These are phyloP conservation scores for Erpornis zantholeuca DNA, from an alignment of 2,113 vertebrate genomes.

Conservation along the genomic window DNA sequence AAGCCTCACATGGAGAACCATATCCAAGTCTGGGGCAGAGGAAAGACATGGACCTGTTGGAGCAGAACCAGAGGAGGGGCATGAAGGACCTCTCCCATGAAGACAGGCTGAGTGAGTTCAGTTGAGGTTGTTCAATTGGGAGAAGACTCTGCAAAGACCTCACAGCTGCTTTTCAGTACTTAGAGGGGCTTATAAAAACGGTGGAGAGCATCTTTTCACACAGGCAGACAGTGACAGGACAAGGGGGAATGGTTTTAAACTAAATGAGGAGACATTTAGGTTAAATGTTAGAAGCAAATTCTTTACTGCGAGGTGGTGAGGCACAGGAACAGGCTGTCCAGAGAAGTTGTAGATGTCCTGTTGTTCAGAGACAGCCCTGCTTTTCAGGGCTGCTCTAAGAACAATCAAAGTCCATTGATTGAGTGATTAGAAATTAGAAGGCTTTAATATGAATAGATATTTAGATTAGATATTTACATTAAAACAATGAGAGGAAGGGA, in stretches of 20 bases:
- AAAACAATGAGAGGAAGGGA: too few relatives aligned
- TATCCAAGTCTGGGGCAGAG: not conserved
- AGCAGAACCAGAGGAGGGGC: not conserved
- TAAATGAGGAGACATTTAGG: not conserved
- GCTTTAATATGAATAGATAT: too few relatives aligned
- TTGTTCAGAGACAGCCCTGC: too few relatives aligned
- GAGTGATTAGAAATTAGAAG: too few relatives aligned
- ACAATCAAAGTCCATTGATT: too few relatives aligned
- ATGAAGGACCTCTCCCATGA: not conserved
- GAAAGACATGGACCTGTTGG: not conserved
- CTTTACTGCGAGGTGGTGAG: not conserved
- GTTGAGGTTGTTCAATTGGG: not conserved
- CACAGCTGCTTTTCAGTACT: not conserved
- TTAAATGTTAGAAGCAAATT: not conserved
- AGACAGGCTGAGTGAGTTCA: not conserved
- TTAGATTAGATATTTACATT: too few relatives aligned
- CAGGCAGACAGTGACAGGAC: rapidly evolving
- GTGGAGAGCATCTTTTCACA: not conserved
- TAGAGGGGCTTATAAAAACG: not conserved
- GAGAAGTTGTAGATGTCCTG: not conserved
- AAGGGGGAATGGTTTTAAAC: not conserved
- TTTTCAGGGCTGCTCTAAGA: too few relatives aligned
- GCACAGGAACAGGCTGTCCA: not conserved
- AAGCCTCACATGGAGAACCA: not conserved
- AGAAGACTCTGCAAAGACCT: not conserved